These are phyloP conservation scores for Brachyptera putata DNA, from an alignment of 2,888 invertebrate species.

Conservation along the genomic window DNA sequence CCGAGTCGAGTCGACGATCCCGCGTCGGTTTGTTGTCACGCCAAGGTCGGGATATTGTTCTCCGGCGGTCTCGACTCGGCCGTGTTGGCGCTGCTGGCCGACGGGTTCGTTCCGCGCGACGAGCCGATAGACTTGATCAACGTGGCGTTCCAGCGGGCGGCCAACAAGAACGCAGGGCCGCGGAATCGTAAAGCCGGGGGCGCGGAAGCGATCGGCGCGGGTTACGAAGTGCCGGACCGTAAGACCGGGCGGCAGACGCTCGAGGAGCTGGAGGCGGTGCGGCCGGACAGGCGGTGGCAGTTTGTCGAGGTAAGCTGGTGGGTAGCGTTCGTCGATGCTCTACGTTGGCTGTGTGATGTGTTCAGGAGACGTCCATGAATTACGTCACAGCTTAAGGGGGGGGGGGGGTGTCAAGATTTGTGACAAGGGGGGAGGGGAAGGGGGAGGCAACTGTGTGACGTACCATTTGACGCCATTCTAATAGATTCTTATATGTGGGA, in stretches of 20 bases:
- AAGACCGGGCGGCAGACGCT: constrained; percentile 68
- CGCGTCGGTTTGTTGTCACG: constrained; percentile 50
- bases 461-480: too few relatives aligned
- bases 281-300: constrained; percentile 73
- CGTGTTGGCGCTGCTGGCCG: constrained; percentile 75
- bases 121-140: constrained; percentile 87
- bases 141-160: constrained; percentile 78
- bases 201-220: neutral
- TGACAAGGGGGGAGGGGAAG: too few relatives aligned
- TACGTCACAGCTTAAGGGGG: too few relatives aligned
- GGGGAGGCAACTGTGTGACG: too few relatives aligned
- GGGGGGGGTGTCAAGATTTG: too few relatives aligned
- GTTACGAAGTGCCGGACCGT: constrained; percentile 72
- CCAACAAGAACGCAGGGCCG: neutral
- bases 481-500: too few relatives aligned
- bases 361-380: too few relatives aligned
- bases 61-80: constrained; percentile 91
- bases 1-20: neutral
- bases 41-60: constrained; percentile 78
- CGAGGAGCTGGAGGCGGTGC: constrained; percentile 62
- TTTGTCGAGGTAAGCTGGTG: constrained; percentile 59
- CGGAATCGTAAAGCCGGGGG: neutral
- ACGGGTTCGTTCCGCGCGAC: constrained; percentile 58
- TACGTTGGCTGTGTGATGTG: neutral
- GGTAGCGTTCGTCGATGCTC: neutral